Conservation (phyloP, 2,888 invertebrate genomes). For the Patella caerulea region DNA sequence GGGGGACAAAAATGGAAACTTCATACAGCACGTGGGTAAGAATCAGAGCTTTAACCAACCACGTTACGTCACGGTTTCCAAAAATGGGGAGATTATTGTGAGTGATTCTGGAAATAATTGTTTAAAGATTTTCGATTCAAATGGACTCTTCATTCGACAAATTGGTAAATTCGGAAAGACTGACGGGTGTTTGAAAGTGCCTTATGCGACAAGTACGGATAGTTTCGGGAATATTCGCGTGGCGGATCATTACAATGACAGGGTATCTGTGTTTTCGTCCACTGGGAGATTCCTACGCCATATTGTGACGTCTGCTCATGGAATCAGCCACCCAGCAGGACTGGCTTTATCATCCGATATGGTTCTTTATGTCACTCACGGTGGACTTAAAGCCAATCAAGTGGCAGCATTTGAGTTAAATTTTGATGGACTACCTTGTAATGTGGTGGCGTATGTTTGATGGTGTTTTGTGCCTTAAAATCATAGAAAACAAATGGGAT, state of each 20-base stretch:
- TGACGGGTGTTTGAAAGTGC: conserved; percentile 73
- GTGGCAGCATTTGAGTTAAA: conserved; percentile 39
- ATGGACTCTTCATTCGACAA: conserved; percentile 71
- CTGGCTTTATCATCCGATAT: conserved; percentile 40
- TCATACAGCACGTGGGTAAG: conserved; percentile 57
- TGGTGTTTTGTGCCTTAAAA: no score
- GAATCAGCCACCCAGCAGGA: conserved; percentile 49
- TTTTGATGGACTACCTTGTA: neutral
- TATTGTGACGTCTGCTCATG: conserved; percentile 41
- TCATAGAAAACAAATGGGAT: no score
- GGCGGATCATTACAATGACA: conserved; percentile 74
- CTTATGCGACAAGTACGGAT: conserved; percentile 73
- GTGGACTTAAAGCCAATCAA: conserved; percentile 47
- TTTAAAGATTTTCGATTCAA: conserved; percentile 71
- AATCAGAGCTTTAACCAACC: conserved; percentile 70
- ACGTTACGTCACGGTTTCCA: conserved; percentile 72
- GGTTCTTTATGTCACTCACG: conserved; percentile 43
- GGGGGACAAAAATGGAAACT: conserved; percentile 66
- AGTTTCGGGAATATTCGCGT: conserved; percentile 72
- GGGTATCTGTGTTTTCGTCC: conserved; percentile 52
- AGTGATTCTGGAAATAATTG: conserved; percentile 74
- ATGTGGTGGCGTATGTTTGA: neutral
- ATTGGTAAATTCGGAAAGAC: conserved; percentile 73
- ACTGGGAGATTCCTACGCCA: conserved; percentile 57
- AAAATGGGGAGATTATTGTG: conserved; percentile 70